These are phyloP conservation scores for Tetrao urogallus DNA, from an alignment of 2,113 vertebrate genomes.

Conservation along the genomic window DNA sequence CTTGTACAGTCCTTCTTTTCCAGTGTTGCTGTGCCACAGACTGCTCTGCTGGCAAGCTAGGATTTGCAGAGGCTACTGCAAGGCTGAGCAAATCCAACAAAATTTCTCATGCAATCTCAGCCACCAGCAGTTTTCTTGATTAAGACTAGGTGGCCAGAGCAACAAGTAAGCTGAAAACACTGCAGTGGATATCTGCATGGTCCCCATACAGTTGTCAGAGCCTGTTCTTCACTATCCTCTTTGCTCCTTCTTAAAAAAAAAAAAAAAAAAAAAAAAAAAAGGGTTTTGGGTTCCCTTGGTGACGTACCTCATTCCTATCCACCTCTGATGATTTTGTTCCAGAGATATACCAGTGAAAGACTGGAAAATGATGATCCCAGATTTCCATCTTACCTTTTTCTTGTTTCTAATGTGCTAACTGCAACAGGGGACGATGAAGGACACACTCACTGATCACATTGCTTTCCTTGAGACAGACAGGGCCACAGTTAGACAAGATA, in stretches of 20 bases:
- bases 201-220: rapidly evolving
- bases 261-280: no score
- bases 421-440: neutral
- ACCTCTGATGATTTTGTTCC: neutral
- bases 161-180: neutral
- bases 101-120: rapidly evolving
- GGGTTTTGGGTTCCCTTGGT: neutral
- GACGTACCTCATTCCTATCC: neutral
- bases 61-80: neutral
- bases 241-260: neutral
- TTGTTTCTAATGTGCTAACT: neutral
- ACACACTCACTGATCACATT: rapidly evolving
- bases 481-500: rapidly evolving
- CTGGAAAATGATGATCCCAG: neutral
- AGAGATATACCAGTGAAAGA: neutral
- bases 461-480: rapidly evolving
- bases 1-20: neutral
- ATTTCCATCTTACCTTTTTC: neutral
- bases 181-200: rapidly evolving
- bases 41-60: rapidly evolving
- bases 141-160: neutral
- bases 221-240: neutral
- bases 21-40: neutral
- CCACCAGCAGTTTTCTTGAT: rapidly evolving
- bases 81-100: neutral